These are phyloP conservation scores for Rhinoderma darwinii DNA, from an alignment of 2,113 vertebrate genomes.

Conservation along the genomic window DNA sequence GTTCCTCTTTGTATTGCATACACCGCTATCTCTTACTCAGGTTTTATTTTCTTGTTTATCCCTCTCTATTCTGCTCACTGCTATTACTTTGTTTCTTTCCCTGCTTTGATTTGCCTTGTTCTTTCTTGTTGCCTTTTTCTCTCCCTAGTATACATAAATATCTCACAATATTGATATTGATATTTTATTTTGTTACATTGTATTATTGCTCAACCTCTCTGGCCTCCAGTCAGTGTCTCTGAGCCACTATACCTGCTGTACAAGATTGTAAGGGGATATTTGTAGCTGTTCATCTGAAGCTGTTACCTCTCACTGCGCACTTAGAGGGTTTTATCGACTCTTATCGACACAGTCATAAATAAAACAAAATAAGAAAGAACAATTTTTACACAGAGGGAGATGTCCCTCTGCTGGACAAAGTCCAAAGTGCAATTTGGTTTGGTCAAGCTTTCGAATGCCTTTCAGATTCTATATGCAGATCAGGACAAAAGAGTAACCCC, in stretches of 20 bases:
- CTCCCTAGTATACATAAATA: constrained; percentile 30
- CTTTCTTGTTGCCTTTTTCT: neutral
- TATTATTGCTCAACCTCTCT: constrained; percentile 19
- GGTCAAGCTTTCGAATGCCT: neutral
- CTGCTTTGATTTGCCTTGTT: neutral
- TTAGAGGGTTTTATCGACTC: constrained; percentile 60
- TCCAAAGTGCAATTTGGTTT: neutral
- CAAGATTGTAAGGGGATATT: constrained; percentile 51
- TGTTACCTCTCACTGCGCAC: constrained; percentile 57
- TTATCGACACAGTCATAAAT: constrained; percentile 58
- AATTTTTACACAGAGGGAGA: neutral
- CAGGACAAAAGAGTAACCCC: neutral
- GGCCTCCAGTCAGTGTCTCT: constrained; percentile 17
- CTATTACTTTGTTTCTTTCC: constrained; percentile 28
- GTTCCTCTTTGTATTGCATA: neutral
- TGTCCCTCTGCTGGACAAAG: constrained; percentile 33
- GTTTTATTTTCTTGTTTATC: constrained; percentile 27
- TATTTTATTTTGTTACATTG: constrained; percentile 35
- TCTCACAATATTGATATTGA: constrained; percentile 25
- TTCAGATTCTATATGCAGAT: neutral
- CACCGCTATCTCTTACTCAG: neutral
- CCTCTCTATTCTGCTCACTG: neutral
- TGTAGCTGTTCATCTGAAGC: constrained; percentile 58
- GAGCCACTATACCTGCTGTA: constrained; percentile 18
- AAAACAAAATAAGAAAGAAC: constrained; percentile 28